Evolutionary conservation across 2,888 invertebrate genomes (phyloP).

Genomic region (Yponomeuta plumbellus): DNA sequence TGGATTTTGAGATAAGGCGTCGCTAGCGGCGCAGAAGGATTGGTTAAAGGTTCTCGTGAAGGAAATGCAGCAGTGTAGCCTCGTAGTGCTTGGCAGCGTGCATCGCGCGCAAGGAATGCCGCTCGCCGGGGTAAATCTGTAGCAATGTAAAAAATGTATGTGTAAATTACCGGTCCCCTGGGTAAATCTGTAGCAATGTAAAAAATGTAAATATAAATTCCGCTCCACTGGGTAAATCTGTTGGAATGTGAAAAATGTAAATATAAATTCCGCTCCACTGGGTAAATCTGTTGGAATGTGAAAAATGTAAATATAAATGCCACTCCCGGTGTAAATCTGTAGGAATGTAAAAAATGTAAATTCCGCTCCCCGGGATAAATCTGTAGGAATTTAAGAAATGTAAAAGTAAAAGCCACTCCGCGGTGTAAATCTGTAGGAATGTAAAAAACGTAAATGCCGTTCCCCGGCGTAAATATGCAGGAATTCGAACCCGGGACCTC

Average conservation of each 20-base stretch:
- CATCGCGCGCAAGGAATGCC: constrained; percentile 95
- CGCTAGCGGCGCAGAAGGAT: too few relatives aligned
- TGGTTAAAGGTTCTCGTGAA: constrained; percentile 78
- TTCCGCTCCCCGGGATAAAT: too few relatives aligned
- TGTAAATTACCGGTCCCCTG: constrained; percentile 66
- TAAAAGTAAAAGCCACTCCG: too few relatives aligned
- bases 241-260: constrained; percentile 45
- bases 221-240: constrained; percentile 91
- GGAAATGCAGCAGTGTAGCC: constrained; percentile 93
- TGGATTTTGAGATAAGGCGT: too few relatives aligned
- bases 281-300: constrained; percentile 90
- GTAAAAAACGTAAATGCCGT: too few relatives aligned
- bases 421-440: too few relatives aligned
- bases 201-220: background rate
- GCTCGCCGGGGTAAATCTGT: constrained; percentile 96
- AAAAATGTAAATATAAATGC: background rate
- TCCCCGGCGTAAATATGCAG: too few relatives aligned
- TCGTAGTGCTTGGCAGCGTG: constrained; percentile 98
- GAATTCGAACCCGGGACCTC: too few relatives aligned
- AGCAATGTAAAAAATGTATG: constrained; percentile 42
- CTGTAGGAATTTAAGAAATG: too few relatives aligned
- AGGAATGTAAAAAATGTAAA: too few relatives aligned
- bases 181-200: constrained; percentile 90
- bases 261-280: constrained; percentile 66
- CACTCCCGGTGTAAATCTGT: too few relatives aligned